Evolutionary conservation across 2,113 vertebrate species (phyloP).

Genomic region (Pluvianellus socialis): DNA sequence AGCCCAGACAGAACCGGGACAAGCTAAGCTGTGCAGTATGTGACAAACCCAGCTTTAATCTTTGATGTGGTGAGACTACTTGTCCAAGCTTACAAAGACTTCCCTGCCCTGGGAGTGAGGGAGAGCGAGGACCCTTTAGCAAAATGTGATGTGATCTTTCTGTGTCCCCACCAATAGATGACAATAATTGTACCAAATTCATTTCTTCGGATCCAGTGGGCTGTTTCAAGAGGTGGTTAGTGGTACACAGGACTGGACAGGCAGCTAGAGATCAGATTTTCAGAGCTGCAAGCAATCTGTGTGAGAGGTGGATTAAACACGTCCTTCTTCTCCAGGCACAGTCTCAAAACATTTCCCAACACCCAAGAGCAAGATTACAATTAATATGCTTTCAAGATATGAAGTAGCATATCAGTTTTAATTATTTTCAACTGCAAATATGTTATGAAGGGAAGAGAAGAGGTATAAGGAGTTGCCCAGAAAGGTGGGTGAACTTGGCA

Average conservation of each 20-base stretch:
- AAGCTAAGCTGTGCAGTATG: background rate
- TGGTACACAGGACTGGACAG: background rate
- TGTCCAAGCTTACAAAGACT: background rate
- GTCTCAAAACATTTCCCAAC: background rate
- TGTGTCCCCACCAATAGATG: background rate
- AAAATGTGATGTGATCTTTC: background rate
- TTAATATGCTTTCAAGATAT: background rate
- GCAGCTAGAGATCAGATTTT: background rate
- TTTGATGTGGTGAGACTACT: background rate
- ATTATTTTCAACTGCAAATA: constrained; percentile 7
- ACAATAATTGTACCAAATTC: background rate
- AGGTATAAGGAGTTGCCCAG: background rate
- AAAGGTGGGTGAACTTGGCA: constrained; percentile 22
- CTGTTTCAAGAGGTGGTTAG: background rate
- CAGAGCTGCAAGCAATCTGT: background rate
- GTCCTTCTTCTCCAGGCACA: background rate
- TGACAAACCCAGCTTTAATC: background rate
- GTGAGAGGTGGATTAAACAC: background rate
- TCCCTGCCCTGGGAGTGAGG: background rate
- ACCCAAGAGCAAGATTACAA: background rate
- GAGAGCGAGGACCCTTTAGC: background rate
- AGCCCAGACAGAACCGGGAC: background rate
- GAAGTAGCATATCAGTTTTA: background rate
- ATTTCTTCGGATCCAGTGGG: background rate
- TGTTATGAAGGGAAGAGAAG: background rate